Evolutionary conservation across 1,140 invertebrate species (phyloP).

Genomic region (Aleiodes sp.): DNA sequence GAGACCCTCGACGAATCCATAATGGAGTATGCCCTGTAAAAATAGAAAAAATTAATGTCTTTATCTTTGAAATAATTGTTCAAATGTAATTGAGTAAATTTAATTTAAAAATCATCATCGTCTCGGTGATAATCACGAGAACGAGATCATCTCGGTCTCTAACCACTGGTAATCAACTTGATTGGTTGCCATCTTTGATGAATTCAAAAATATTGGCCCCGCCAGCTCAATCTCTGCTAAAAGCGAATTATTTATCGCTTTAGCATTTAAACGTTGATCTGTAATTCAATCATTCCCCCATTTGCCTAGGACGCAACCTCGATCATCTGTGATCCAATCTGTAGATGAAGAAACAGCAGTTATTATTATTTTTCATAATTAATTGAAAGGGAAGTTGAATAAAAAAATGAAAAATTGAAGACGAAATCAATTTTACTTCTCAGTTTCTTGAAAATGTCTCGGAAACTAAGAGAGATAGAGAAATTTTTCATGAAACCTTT

Average conservation of each 20-base stretch:
- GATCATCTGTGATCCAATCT: conserved; percentile 60
- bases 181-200: conserved; percentile 64
- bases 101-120: neutral
- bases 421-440: too few relatives aligned
- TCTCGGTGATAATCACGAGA: too few relatives aligned
- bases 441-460: too few relatives aligned
- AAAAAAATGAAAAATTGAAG: too few relatives aligned
- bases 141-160: conserved; percentile 24
- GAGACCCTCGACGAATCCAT: conserved; percentile 97
- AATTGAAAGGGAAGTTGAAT: too few relatives aligned
- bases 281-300: conserved; percentile 43
- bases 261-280: conserved; percentile 59
- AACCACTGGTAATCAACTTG: conserved; percentile 67
- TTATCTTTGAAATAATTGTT: neutral
- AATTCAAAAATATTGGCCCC: conserved; percentile 56
- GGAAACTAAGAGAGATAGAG: too few relatives aligned
- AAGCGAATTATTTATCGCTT: conserved; percentile 55
- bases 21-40: conserved; percentile 86
- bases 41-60: neutral
- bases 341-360: conserved; percentile 30
- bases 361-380: neutral
- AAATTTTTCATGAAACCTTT: too few relatives aligned
- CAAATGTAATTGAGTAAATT: neutral
- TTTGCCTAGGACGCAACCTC: conserved; percentile 53
- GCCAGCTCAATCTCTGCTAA: conserved; percentile 50